These are phyloP conservation scores for Endotricha flammealis DNA, from an alignment of 2,888 invertebrate genomes.

Conservation along the genomic window DNA sequence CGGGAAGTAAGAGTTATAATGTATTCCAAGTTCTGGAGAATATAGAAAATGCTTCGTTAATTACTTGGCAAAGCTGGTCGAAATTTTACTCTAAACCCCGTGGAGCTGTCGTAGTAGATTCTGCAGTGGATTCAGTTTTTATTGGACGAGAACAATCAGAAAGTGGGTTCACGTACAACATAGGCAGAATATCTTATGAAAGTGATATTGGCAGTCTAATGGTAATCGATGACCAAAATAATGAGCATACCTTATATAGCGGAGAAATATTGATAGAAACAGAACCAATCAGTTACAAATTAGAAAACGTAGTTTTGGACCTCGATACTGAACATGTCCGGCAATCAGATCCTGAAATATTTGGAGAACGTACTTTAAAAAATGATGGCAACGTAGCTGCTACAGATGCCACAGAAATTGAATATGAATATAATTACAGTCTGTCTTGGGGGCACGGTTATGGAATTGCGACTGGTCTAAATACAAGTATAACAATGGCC, in stretches of 20 bases:
- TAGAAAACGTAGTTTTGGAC: conserved; percentile 82
- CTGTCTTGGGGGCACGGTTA: conserved; percentile 89
- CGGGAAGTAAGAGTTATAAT: conserved; percentile 77
- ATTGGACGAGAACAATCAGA: conserved; percentile 56
- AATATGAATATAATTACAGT: conserved; percentile 83
- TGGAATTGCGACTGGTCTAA: conserved; percentile 84
- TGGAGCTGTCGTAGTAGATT: conserved; percentile 82
- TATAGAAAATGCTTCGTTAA: conserved; percentile 85
- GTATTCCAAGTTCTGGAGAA: conserved; percentile 87
- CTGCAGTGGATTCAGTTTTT: conserved; percentile 54
- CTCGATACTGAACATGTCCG: conserved; percentile 70
- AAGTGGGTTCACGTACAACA: conserved; percentile 71
- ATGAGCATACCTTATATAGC: conserved; percentile 74
- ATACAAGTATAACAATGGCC: conserved; percentile 79
- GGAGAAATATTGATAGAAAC: conserved; percentile 89
- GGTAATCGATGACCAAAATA: conserved; percentile 81
- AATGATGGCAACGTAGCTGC: conserved; percentile 78
- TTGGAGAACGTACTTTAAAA: conserved; percentile 70
- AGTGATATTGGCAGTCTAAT: conserved; percentile 83
- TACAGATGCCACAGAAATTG: conserved; percentile 84
- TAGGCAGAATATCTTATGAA: conserved; percentile 84
- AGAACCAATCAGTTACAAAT: conserved; percentile 87
- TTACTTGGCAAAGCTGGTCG: conserved; percentile 87
- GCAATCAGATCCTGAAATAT: conserved; percentile 65
- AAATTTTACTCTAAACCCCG: conserved; percentile 81